Base-by-base conservation (phyloP, 2,888 invertebrate species). In the Resseliella maxima region DNA sequence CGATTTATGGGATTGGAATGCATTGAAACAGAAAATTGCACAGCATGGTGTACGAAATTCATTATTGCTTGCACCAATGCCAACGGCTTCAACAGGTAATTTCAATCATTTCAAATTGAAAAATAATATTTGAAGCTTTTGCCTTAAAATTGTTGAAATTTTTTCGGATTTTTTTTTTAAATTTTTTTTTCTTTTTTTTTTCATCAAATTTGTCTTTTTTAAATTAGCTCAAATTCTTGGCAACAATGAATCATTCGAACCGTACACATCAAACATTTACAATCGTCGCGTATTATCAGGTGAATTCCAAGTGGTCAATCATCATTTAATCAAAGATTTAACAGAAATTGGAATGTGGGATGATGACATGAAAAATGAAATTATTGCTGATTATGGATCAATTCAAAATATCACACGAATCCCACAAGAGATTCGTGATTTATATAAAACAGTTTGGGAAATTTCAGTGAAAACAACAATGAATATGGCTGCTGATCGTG, bases 361-460 rank as follows among this genome's bases (percentile, higher is more conserved):
- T 90, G 97, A 98, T 86, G 94, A 96, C 54, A 97, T 99, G 96
- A 99, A 99, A 91, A 98, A 98, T 91, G 93, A 95, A 88, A 95
- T 99, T 31, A 96, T 99, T 87, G 95, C 96, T 38, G 94, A 95
- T 89, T 95, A 96, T 90, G 99, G 99, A 81, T 99, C 99, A 0
- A 94, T 99, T 88, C 98, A 97, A 93, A 94, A 94, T 87, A 96
- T 99, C 88, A 94, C 95, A 35, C 92, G 92, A 27, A 97, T 99
- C 89, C 98, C 99, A 0, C 93, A 95, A 88, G 94, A 97, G 87
- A 92, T 99, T 85, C 96, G 97, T 89, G 94, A 94, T 0, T 92
- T 99, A 21, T 99, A 99, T 90, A 98, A 98, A 92, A 99, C 99
- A 0, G 98, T 98, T 0, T 99, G 99, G 99, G 99, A 99, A 92